phyloP scores from a whole-genome alignment of 2,797 vertebrate genomes.

The Anniella stebbinsi region DNA sequence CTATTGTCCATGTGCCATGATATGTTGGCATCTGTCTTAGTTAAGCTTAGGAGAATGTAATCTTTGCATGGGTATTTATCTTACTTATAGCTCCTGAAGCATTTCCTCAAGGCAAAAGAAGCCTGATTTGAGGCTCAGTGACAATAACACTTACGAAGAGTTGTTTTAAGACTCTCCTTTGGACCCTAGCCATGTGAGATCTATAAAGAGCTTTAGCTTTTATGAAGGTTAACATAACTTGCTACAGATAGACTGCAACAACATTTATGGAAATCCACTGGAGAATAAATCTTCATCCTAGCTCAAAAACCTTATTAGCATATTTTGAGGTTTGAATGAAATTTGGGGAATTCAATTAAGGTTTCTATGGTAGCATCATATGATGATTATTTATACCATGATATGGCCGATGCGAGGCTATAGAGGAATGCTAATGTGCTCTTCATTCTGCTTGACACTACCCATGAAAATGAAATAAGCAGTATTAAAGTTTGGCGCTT shows the following conservation, averaged over 20 bases:
- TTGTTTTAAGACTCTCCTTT: slow-evolving; percentile 24
- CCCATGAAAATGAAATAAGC: slow-evolving; percentile 19
- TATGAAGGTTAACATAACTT: slow-evolving; percentile 23
- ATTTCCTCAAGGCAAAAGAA: slow-evolving; percentile 48
- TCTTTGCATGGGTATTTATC: slow-evolving; percentile 45
- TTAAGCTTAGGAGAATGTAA: slow-evolving; percentile 59
- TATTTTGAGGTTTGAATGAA: neutral
- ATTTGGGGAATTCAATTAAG: slow-evolving; percentile 14
- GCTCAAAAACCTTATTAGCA: slow-evolving; percentile 28
- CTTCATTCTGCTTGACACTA: neutral
- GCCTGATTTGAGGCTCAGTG: slow-evolving; percentile 26
- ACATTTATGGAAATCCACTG: neutral
- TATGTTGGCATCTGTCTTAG: slow-evolving; percentile 59
- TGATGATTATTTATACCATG: slow-evolving; percentile 9
- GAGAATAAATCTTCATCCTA: neutral
- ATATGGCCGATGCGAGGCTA: slow-evolving; percentile 8
- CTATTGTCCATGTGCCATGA: slow-evolving; percentile 55
- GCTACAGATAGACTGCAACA: neutral
- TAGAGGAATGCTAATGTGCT: neutral
- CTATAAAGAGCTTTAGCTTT: neutral
- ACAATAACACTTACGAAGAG: slow-evolving; percentile 40
- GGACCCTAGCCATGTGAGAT: neutral
- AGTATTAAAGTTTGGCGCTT: slow-evolving; percentile 3
- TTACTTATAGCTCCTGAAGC: slow-evolving; percentile 47
- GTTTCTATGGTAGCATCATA: slow-evolving; percentile 25